A percentile compares a stretch with the other conserved stretches of the same genome.
These are phyloP conservation scores for Sinhomidia bicolor DNA, from an alignment of 2,888 invertebrate genomes.

Conservation along the genomic window DNA sequence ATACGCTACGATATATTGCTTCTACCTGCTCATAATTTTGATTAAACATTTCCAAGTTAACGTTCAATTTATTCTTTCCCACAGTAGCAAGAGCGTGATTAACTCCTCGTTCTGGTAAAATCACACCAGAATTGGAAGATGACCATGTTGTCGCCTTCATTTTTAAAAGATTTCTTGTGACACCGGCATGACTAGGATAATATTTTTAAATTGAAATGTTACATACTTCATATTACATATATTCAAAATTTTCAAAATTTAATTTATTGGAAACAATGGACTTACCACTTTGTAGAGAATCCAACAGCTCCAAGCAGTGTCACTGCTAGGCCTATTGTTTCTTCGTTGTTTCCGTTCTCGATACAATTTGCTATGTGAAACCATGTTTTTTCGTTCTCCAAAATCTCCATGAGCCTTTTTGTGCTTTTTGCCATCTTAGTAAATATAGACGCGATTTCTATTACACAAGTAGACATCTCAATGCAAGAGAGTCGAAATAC, in stretches of 20 bases:
- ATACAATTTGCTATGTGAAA: constrained; percentile 74
- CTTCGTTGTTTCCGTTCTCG: constrained; percentile 69
- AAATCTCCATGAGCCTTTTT: constrained; percentile 21
- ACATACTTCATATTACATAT: too few relatives aligned
- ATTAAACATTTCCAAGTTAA: constrained; percentile 51
- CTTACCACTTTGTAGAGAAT: constrained; percentile 58
- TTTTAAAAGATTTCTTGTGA: constrained; percentile 28
- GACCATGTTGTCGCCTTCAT: constrained; percentile 24
- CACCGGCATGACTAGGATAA: constrained; percentile 9
- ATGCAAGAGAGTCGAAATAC: neutral
- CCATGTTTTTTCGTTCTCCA: constrained; percentile 50
- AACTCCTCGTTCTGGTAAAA: neutral
- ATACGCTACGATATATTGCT: neutral
- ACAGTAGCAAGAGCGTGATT: neutral
- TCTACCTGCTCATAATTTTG: constrained; percentile 8
- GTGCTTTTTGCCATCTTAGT: constrained; percentile 54
- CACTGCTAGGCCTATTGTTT: constrained; percentile 61
- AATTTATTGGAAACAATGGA: too few relatives aligned
- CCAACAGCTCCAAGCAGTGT: constrained; percentile 49
- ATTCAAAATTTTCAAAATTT: too few relatives aligned
- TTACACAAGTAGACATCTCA: constrained; percentile 39
- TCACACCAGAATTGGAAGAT: neutral
- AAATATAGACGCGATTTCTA: constrained; percentile 53
- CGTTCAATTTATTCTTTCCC: constrained; percentile 49
- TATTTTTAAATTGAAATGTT: too few relatives aligned